Conservation (phyloP, 2,113 vertebrate species). For the human region GRCh38 chr21:27069501-27070000, state of each 20-base stretch:
- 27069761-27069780: background rate
- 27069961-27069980: background rate
- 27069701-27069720: background rate
- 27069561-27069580: too few relatives aligned
- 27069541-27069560: background rate
- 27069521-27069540: background rate
- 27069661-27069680: background rate
- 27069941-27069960: background rate
- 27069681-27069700: background rate
- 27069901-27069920: background rate
- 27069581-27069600: background rate
- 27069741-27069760: background rate
- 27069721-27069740: background rate
- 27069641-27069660: background rate
- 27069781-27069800: background rate
- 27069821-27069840: accelerated
- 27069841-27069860: background rate
- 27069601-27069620: background rate
- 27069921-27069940: background rate
- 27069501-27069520: background rate
- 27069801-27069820: background rate
- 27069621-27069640: background rate
- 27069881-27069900: background rate
- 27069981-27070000: background rate
- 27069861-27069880: background rate